phyloP scores from a whole-genome alignment of 2,888 invertebrate species.

The Yponomeuta cagnagella region DNA sequence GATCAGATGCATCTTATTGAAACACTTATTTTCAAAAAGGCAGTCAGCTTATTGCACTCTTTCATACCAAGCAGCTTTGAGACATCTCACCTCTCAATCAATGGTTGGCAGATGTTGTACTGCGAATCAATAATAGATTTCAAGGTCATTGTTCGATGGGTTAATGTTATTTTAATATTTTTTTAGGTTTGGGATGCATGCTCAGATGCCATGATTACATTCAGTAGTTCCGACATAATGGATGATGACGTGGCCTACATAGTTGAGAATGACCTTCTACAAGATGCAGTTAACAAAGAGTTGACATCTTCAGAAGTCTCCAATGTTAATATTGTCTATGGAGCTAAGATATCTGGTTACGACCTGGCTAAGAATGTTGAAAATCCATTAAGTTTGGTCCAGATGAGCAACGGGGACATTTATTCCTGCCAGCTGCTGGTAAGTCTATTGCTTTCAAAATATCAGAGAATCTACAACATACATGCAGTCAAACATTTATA shows the following conservation, averaged over 20 bases:
- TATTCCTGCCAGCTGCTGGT: constrained; percentile 83
- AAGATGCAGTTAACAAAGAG: constrained; percentile 82
- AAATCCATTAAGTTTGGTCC: constrained; percentile 57
- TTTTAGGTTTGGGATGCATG: constrained; percentile 95
- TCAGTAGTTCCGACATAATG: constrained; percentile 82
- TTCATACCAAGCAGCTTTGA: too few relatives aligned
- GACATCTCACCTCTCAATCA: too few relatives aligned
- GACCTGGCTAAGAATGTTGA: constrained; percentile 61
- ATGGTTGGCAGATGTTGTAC: too few relatives aligned
- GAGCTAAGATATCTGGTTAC: constrained; percentile 81
- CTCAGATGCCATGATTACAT: constrained; percentile 92
- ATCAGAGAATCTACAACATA: constrained; percentile 1
- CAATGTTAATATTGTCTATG: constrained; percentile 81
- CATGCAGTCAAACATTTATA: too few relatives aligned
- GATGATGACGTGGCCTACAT: constrained; percentile 90
- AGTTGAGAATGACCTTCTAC: constrained; percentile 93
- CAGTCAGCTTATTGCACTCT: too few relatives aligned
- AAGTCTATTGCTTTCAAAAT: constrained; percentile 44
- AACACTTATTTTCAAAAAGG: too few relatives aligned
- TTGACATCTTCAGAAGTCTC: constrained; percentile 55
- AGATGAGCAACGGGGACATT: constrained; percentile 78
- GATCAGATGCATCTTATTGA: too few relatives aligned
- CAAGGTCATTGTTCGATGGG: too few relatives aligned
- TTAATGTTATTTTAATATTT: neutral
- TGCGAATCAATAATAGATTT: too few relatives aligned